Evolutionary conservation across 2,797 vertebrate genomes (phyloP).

Genomic region (Gambelia wislizenii): DNA sequence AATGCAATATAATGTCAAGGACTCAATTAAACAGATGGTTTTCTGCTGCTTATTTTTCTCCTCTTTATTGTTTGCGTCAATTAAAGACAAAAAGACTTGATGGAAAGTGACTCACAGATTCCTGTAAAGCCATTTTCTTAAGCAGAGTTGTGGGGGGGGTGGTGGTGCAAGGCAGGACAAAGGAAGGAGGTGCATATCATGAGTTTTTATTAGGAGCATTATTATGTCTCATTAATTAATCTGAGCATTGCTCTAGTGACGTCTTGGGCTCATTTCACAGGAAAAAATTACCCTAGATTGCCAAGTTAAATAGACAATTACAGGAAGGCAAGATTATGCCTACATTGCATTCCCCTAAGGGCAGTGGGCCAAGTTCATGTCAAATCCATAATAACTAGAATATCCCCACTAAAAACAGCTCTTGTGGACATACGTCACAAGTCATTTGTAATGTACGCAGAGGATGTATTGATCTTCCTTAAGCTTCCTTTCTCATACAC

Average conservation of each 20-base stretch:
- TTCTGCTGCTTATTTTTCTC: slow-evolving; percentile 78
- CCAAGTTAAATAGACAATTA: slow-evolving; percentile 95
- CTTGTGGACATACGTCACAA: slow-evolving; percentile 91
- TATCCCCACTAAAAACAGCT: slow-evolving; percentile 90
- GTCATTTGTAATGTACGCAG: slow-evolving; percentile 91
- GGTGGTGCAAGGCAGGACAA: slow-evolving; percentile 73
- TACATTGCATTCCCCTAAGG: slow-evolving; percentile 91
- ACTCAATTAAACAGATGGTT: slow-evolving; percentile 85
- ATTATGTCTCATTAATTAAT: slow-evolving; percentile 89
- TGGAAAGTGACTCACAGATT: slow-evolving; percentile 80
- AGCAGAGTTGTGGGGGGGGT: slow-evolving; percentile 64
- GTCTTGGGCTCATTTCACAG: slow-evolving; percentile 84
- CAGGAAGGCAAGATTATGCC: slow-evolving; percentile 99
- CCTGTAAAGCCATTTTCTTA: slow-evolving; percentile 76
- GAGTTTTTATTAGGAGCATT: slow-evolving; percentile 87
- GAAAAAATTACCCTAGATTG: slow-evolving; percentile 86
- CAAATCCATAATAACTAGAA: slow-evolving; percentile 95
- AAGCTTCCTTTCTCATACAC: slow-evolving; percentile 98
- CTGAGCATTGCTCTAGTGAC: slow-evolving; percentile 81
- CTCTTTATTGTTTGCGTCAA: slow-evolving; percentile 79
- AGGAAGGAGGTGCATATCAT: slow-evolving; percentile 79
- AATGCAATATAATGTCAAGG: slow-evolving; percentile 85
- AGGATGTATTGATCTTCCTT: slow-evolving; percentile 96
- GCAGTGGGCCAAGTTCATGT: slow-evolving; percentile 94
- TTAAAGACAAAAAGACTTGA: slow-evolving; percentile 75